phyloP scores from a whole-genome alignment of 1,140 invertebrate species.

The Aculops lycopersici region DNA sequence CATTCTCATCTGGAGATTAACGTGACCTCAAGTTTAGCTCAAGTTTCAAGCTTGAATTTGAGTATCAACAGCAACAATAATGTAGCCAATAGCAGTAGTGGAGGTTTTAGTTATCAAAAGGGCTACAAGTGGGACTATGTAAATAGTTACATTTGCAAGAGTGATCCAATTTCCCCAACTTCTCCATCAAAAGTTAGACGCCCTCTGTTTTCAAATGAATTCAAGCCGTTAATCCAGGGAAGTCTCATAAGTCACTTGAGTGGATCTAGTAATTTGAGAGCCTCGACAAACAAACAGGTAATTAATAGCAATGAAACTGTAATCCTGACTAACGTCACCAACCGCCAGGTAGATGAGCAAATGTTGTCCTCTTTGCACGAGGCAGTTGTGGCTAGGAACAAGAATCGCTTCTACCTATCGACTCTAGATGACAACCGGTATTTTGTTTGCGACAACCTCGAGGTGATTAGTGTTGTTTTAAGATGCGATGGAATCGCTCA shows the following conservation, averaged over 20 bases:
- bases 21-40: no score
- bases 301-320: neutral
- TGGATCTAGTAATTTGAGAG: neutral
- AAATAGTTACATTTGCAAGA: slow-evolving; percentile 12
- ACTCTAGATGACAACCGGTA: slow-evolving; percentile 6
- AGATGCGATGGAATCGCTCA: slow-evolving; percentile 10
- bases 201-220: slow-evolving; percentile 3
- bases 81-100: neutral
- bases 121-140: slow-evolving; percentile 3
- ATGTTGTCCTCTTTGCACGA: no score
- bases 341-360: no score
- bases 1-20: slow-evolving; percentile 2
- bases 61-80: neutral
- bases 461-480: slow-evolving; percentile 12
- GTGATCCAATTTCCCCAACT: slow-evolving; percentile 4
- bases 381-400: no score
- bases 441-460: slow-evolving; percentile 12
- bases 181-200: slow-evolving; percentile 1
- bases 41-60: no score
- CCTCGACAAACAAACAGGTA: neutral
- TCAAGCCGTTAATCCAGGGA: no score
- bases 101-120: neutral
- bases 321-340: no score
- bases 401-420: no score
- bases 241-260: neutral